Evolutionary conservation across 2,797 vertebrate genomes (phyloP).

Genomic region (Pipistrellus nathusii): DNA sequence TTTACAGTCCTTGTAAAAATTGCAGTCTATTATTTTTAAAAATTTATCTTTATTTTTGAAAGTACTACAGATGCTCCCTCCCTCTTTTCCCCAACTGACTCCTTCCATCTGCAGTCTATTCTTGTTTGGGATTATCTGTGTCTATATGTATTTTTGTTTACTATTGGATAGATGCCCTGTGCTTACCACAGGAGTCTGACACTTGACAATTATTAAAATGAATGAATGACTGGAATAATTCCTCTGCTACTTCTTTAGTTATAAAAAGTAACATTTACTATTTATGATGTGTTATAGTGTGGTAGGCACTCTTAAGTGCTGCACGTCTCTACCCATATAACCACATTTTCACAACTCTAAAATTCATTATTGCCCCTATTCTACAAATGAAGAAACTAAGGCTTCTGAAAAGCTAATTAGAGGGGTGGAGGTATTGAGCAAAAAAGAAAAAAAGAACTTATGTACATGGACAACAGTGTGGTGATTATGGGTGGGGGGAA

Average conservation of each 20-base stretch:
- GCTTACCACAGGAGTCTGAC: not conserved
- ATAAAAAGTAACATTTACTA: not conserved
- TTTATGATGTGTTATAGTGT: not conserved
- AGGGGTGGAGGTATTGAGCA: not conserved
- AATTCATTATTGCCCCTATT: constrained; percentile 17
- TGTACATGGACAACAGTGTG: not conserved
- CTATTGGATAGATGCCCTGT: not conserved
- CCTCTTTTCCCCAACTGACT: no score
- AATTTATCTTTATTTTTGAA: no score
- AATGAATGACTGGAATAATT: constrained; percentile 49
- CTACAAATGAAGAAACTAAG: constrained; percentile 33
- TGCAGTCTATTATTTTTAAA: constrained; percentile 1
- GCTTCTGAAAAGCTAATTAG: constrained; percentile 20
- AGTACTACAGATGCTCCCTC: no score
- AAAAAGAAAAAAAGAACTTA: not conserved
- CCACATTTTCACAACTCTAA: not conserved
- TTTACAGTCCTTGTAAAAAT: not conserved
- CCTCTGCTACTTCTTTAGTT: constrained; percentile 13
- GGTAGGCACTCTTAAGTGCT: not conserved
- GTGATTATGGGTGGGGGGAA: no score
- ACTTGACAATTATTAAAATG: constrained; percentile 8
- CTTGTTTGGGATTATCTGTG: constrained; percentile 5
- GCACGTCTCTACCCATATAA: not conserved
- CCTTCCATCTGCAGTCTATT: not conserved
- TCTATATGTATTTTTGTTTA: constrained; percentile 12